Evolutionary conservation across 2,888 invertebrate genomes (phyloP), one percentile per base, ranked within the genome.

Genomic region (Escarpia spicata): DNA sequence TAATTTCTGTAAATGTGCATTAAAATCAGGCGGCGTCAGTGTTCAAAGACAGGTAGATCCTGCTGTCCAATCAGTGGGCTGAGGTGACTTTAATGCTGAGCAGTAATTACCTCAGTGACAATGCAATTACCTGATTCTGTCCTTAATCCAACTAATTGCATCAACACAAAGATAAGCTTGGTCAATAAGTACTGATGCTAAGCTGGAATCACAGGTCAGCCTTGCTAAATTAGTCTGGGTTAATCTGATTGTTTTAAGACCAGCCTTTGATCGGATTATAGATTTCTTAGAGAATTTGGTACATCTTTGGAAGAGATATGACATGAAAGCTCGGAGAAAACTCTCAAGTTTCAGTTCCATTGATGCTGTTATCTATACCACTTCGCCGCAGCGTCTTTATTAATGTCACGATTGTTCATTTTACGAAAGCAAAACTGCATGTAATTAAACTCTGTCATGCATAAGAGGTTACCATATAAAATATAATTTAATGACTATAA

Each of bases 31-130:
- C 75, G n/a, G 19, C 75, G n/a, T n/a, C 19, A 75, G 26, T 19
- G 19, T 75, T 75, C 75, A 75, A 75, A 75, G 75, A 75, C 75
- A 75, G 75, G 75, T 75, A 75, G n/a, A 75, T 19, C 75, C 75
- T 19, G 75, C n/a, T 6, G n/a, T 75, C 75, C 75, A 75, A 26
- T 75, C 75, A 75, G 2, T 75, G 75, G 26, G 12, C 26, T 15
- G 75, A 75, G 75, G 19, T 2, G 6, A 6, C 75, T 75, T 75
- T 75, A 26, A 75, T 75, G 75, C 26, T 4, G 26, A 19, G 26
- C 75, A 75, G 19, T 75, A 75, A 75, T 75, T 75, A 75, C 75
- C 26, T 75, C n/a, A 2, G 75, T 26, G 75, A 75, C 75, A 75
- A 75, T 26, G 75, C 75, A 75, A 75, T 75, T 75, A 75, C 26